These are phyloP conservation scores for Parascotia fuliginaria DNA, from an alignment of 2,888 invertebrate species.

Conservation along the genomic window DNA sequence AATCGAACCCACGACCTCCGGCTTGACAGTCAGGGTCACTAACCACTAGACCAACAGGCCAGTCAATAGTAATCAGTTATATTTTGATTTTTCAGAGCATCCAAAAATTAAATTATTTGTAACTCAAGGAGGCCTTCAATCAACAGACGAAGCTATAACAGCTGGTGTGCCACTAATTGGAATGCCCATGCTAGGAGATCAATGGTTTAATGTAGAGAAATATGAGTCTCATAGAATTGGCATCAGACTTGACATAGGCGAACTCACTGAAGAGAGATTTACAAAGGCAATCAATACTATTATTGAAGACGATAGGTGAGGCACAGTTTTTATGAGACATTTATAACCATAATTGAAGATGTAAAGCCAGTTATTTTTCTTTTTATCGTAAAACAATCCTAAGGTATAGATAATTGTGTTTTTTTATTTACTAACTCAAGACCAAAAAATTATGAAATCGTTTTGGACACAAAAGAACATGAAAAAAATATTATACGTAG, in stretches of 20 bases:
- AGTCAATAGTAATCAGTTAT: too few species aligned
- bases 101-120: slow-evolving; percentile 74
- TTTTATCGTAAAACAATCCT: too few species aligned
- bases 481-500: too few species aligned
- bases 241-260: slow-evolving; percentile 10
- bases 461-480: too few species aligned
- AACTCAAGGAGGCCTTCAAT: slow-evolving; percentile 72
- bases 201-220: slow-evolving; percentile 59
- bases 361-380: too few species aligned
- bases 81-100: slow-evolving; percentile 53
- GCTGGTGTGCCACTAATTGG: slow-evolving; percentile 66
- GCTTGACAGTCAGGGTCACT: too few species aligned
- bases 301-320: slow-evolving; percentile 7
- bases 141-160: slow-evolving; percentile 67
- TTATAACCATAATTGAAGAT: too few species aligned
- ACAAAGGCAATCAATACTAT: slow-evolving; percentile 7
- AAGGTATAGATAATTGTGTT: too few species aligned
- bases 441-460: too few species aligned
- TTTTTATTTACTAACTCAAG: too few species aligned
- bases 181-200: slow-evolving; percentile 67
- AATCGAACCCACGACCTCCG: too few species aligned
- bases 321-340: background rate
- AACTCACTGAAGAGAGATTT: slow-evolving; percentile 5
- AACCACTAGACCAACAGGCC: too few species aligned
- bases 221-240: slow-evolving; percentile 30